Conservation (phyloP, 2,888 invertebrate species). For the Limnephilus marmoratus region DNA sequence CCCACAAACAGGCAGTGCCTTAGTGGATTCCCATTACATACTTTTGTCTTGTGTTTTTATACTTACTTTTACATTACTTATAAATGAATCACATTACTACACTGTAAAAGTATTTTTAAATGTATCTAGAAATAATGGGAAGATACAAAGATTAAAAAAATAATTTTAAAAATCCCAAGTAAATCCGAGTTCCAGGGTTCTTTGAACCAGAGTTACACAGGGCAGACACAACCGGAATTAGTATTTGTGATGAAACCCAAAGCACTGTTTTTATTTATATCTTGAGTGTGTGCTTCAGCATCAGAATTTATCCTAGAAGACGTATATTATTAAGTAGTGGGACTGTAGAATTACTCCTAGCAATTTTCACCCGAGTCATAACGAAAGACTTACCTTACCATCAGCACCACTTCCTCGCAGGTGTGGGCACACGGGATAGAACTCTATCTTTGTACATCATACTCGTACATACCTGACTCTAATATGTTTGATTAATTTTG, state of each 20-base stretch:
- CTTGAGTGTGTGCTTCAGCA: not conserved
- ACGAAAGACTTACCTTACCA: not conserved
- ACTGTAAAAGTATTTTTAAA: no score
- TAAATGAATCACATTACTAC: no score
- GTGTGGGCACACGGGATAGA: not conserved
- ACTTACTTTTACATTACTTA: no score
- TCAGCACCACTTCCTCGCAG: not conserved
- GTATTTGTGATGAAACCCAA: not conserved
- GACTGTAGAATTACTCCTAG: not conserved
- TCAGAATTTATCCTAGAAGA: not conserved
- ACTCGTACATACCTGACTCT: not conserved
- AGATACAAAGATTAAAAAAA: no score
- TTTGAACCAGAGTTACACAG: no score
- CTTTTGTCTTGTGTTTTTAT: no score
- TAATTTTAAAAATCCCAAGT: no score
- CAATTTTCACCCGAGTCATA: not conserved
- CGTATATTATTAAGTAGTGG: not conserved
- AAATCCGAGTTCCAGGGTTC: no score
- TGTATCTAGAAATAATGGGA: no score
- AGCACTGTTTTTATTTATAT: not conserved
- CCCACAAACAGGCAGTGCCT: no score
- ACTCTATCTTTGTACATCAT: not conserved
- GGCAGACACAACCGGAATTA: no score
- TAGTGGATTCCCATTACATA: no score
- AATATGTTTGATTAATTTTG: not conserved